Evolutionary conservation across 2,888 invertebrate genomes (phyloP), one percentile per base, ranked within the genome.

Genomic region (Erebia ligea): DNA sequence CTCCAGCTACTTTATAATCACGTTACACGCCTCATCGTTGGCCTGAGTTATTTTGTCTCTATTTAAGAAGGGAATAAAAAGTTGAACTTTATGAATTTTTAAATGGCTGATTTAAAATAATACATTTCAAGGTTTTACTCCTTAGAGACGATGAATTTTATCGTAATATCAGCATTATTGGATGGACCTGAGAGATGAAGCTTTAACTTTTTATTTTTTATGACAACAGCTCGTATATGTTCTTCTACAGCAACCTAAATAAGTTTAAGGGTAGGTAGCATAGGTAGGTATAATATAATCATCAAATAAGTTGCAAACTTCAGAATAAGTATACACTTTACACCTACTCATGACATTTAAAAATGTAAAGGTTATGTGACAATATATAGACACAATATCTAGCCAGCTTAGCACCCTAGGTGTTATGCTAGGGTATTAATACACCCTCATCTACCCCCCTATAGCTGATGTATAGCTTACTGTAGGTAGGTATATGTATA

Each of bases 361-460:
- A 54, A 54, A 19, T 19, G 54, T 54, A 54, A 54, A 54, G 17
- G 50, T 0, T n/a, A 50, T 15, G n/a, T 21, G 11, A 11, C 56
- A 13, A 34, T 34, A 58, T 58, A 58, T 57, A 34, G 57, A 9
- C 15, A 58, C 57, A 34, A 34, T 58, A 58, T 15, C 34, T 34
- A 58, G 34, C 13, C 57, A 58, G 57, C 57, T 58, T 58, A 58
- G 25, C 57, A 34, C 57, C 57, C 57, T 34, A 58, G 57, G 57
- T n/a, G n/a, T 58, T 34, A 15, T 1, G 25, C 15, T 58, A 34
- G 25, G 57, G 34, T 58, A 58, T 58, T 58, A 58, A 58, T 25
- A 34, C 57, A 58, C 57, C 57, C 57, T 8, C 57, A n/a, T 15
- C 57, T 25, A 34, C 15, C 25, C n/a, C 57, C 25, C 25, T 25